Conservation (phyloP, 2,888 invertebrate species). For the Cerceris ruficornis region DNA sequence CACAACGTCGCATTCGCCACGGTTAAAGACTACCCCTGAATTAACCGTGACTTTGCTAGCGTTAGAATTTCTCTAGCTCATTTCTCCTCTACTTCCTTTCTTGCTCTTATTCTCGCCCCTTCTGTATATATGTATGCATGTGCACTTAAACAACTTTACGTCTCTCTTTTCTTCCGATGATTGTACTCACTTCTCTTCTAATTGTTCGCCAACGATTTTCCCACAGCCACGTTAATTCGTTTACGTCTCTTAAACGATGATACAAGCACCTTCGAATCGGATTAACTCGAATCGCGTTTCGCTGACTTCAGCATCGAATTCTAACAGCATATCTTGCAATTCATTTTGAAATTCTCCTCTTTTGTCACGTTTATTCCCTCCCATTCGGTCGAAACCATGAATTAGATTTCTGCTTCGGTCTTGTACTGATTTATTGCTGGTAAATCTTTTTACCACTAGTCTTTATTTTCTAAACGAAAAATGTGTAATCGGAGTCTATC, state of each 20-base stretch:
- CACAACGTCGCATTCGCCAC: conserved; percentile 60
- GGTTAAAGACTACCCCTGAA: conserved; percentile 70
- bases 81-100: neutral
- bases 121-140: neutral
- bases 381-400: too few species aligned
- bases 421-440: too few species aligned
- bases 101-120: neutral
- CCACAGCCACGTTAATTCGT: conserved; percentile 22
- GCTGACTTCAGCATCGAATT: conserved; percentile 33
- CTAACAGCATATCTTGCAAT: conserved; percentile 1
- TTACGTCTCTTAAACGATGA: conserved; percentile 6
- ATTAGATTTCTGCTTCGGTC: too few species aligned
- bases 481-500: too few species aligned
- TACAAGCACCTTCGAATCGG: neutral
- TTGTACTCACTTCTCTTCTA: conserved; percentile 25
- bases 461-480: too few species aligned
- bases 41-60: conserved; percentile 71
- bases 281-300: neutral
- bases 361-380: conserved; percentile 30
- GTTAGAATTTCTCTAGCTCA: conserved; percentile 55
- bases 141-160: neutral
- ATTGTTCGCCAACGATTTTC: conserved; percentile 38
- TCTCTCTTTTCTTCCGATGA: conserved; percentile 10
- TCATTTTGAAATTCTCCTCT: conserved; percentile 21
- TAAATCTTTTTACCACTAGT: too few species aligned